These are phyloP conservation scores for Reticulitermes lucifugus DNA, from an alignment of 2,888 invertebrate species.

Conservation along the genomic window DNA sequence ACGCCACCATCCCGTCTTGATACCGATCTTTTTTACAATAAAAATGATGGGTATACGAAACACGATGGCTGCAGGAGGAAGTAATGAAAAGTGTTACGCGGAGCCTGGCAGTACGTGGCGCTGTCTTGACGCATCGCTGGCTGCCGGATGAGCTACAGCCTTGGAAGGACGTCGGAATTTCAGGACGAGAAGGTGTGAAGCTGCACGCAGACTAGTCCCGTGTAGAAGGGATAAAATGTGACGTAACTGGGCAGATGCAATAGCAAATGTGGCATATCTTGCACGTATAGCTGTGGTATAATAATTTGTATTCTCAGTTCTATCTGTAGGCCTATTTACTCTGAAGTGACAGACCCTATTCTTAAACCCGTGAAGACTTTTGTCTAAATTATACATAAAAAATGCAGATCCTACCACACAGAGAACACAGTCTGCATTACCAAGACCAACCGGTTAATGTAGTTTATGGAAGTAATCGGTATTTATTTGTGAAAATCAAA, in stretches of 20 bases:
- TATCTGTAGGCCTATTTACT: too few relatives aligned
- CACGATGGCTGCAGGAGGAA: background rate
- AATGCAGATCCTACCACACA: too few relatives aligned
- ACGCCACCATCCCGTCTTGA: conserved; percentile 25
- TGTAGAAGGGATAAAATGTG: background rate
- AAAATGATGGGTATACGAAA: conserved; percentile 16
- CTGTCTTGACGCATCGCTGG: background rate
- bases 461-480: too few relatives aligned
- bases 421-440: too few relatives aligned
- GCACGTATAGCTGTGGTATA: background rate
- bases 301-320: too few relatives aligned
- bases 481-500: too few relatives aligned
- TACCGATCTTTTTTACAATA: conserved; percentile 23
- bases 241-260: background rate
- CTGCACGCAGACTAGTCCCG: background rate
- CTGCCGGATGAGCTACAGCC: conserved; percentile 27
- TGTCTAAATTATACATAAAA: too few relatives aligned
- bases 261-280: background rate
- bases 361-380: too few relatives aligned
- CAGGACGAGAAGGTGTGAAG: background rate
- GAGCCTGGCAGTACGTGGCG: conserved; percentile 17
- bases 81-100: conserved; percentile 28
- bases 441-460: too few relatives aligned
- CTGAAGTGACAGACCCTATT: too few relatives aligned
- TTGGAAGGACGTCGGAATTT: conserved; percentile 31